Evolutionary conservation across 2,888 invertebrate species (phyloP).

Genomic region (Halocaridina rubra): DNA sequence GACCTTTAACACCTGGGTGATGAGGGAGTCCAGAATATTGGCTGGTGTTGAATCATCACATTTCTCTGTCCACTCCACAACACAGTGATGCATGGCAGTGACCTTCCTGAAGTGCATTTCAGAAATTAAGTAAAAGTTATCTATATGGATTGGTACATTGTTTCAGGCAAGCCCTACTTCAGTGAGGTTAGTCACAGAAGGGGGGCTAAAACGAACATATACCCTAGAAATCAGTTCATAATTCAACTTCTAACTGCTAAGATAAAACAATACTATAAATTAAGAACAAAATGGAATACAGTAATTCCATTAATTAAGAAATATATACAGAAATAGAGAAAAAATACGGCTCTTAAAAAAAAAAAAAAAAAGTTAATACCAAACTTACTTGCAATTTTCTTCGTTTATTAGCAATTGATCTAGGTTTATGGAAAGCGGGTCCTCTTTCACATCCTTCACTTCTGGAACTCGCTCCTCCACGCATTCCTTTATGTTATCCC

Average conservation of each 20-base stretch:
- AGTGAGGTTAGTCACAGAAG: too few species aligned
- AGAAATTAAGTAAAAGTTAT: neutral
- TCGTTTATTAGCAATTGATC: slow-evolving; percentile 39
- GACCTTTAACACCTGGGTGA: slow-evolving; percentile 49
- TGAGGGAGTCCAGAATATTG: slow-evolving; percentile 56
- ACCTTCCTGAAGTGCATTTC: slow-evolving; percentile 25
- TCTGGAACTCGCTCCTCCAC: slow-evolving; percentile 45
- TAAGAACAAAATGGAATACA: too few species aligned
- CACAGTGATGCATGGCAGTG: slow-evolving; percentile 37
- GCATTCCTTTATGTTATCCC: slow-evolving; percentile 33
- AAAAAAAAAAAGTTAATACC: neutral
- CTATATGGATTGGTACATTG: too few species aligned
- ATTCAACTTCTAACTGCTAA: too few species aligned
- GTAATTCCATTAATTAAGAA: neutral
- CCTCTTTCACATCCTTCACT: slow-evolving; percentile 23
- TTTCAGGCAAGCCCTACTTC: too few species aligned
- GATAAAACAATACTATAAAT: too few species aligned
- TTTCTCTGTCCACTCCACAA: slow-evolving; percentile 44
- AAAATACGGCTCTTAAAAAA: neutral
- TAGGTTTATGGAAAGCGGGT: neutral
- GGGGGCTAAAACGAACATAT: too few species aligned
- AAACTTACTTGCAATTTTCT: slow-evolving; percentile 59
- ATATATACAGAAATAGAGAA: neutral
- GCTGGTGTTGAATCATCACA: slow-evolving; percentile 55
- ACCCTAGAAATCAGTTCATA: too few species aligned